Conservation (phyloP, 1,140 invertebrate genomes). For the Zaprionus nigranus region DNA sequence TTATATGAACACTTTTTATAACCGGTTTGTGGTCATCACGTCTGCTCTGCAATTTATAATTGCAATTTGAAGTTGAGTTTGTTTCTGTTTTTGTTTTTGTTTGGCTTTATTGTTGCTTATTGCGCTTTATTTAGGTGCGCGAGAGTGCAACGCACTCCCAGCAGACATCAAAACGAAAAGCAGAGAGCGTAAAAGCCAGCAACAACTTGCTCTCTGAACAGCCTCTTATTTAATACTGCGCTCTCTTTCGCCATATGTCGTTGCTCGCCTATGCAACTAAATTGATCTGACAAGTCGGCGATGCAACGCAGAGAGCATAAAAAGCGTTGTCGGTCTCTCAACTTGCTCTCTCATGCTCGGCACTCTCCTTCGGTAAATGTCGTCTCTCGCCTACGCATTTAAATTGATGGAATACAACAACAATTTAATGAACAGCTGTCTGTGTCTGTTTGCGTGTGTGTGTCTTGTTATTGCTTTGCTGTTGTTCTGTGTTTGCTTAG, state of each 20-base stretch:
- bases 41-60: slow-evolving; percentile 10
- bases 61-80: slow-evolving; percentile 23
- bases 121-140: slow-evolving; percentile 18
- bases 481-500: slow-evolving; percentile 9
- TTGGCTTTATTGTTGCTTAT: slow-evolving; percentile 24
- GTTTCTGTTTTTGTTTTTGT: slow-evolving; percentile 4
- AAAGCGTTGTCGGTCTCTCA: not conserved
- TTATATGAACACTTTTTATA: slow-evolving; percentile 10
- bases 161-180: slow-evolving; percentile 23
- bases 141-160: slow-evolving; percentile 42
- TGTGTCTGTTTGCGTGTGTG: not conserved
- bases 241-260: slow-evolving; percentile 9
- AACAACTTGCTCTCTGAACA: not conserved
- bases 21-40: slow-evolving; percentile 14
- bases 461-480: slow-evolving; percentile 3
- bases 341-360: no score
- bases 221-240: not conserved
- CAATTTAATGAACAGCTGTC: not conserved
- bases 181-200: slow-evolving; percentile 11
- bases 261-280: slow-evolving; percentile 10
- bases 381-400: slow-evolving; percentile 3
- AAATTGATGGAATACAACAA: slow-evolving; percentile 7
- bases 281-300: not conserved
- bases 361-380: slow-evolving; percentile 8
- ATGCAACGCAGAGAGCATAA: slow-evolving; percentile 23